A percentile compares a stretch with the other conserved stretches of the same genome.
phyloP scores from a whole-genome alignment of 2,113 vertebrate species.

The Petromus typicus region DNA sequence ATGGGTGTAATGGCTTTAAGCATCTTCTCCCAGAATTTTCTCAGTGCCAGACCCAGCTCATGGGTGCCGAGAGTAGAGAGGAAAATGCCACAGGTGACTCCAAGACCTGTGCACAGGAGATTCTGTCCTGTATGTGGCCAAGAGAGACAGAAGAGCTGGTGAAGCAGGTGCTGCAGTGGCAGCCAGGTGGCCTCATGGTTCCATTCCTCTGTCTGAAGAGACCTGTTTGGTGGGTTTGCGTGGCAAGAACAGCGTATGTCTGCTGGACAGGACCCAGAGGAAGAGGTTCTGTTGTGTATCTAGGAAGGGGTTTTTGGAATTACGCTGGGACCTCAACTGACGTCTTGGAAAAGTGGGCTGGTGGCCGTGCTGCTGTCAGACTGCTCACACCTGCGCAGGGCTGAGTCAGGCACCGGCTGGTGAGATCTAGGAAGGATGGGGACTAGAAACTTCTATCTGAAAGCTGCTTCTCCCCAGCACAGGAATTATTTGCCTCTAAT shows the following conservation, averaged over 20 bases:
- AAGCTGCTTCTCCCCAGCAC: not conserved
- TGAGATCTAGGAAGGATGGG: not conserved
- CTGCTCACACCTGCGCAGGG: not conserved
- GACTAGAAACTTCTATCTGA: not conserved
- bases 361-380: fast-evolving
- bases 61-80: not conserved
- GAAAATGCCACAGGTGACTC: not conserved
- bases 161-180: not conserved
- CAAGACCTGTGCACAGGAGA: not conserved
- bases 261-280: not conserved
- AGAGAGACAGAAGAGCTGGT: not conserved
- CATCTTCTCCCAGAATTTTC: not conserved
- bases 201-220: not conserved
- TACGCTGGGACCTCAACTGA: not conserved
- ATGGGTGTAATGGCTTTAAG: not conserved
- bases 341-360: not conserved
- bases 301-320: not conserved
- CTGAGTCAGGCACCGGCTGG: too few species aligned
- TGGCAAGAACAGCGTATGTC: not conserved
- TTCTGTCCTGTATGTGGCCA: fast-evolving
- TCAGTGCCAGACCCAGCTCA: not conserved
- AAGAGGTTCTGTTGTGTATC: not conserved
- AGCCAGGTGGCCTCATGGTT: not conserved
- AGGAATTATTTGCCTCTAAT: not conserved
- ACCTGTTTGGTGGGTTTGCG: not conserved